phyloP scores from a whole-genome alignment of 1,140 invertebrate species.

The Helicoverpa zea region DNA sequence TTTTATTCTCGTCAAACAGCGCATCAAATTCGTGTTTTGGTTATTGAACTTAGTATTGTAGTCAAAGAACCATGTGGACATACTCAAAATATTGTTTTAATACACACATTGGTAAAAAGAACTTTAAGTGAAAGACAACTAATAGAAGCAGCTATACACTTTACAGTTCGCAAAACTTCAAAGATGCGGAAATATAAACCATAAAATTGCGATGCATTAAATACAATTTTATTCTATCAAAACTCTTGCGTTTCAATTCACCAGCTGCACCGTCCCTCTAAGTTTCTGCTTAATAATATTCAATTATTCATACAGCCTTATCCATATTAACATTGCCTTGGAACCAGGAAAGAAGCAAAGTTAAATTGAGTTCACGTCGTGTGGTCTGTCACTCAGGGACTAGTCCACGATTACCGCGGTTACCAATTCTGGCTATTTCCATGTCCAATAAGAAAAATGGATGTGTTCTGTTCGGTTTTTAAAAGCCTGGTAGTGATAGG shows the following conservation, averaged over 20 bases:
- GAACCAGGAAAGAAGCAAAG: constrained; percentile 62
- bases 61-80: background rate
- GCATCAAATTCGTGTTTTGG: constrained; percentile 32
- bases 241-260: too few relatives aligned
- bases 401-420: constrained; percentile 19
- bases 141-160: too few relatives aligned
- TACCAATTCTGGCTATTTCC: constrained; percentile 47
- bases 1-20: constrained; percentile 11
- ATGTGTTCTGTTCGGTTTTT: background rate
- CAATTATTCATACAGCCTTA: constrained; percentile 11
- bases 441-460: background rate
- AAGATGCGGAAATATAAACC: too few relatives aligned
- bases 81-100: too few relatives aligned
- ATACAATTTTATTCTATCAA: too few relatives aligned
- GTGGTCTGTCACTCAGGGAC: constrained; percentile 65
- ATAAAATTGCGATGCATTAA: too few relatives aligned
- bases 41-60: background rate
- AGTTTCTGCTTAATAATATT: background rate
- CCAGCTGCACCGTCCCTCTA: background rate
- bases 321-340: constrained; percentile 25
- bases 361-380: constrained; percentile 74
- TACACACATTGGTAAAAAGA: too few relatives aligned
- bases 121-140: background rate
- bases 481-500: background rate
- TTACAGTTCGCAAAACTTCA: too few relatives aligned